phyloP scores from a whole-genome alignment of 1,140 invertebrate genomes.

The Drosophila sechellia region DNA sequence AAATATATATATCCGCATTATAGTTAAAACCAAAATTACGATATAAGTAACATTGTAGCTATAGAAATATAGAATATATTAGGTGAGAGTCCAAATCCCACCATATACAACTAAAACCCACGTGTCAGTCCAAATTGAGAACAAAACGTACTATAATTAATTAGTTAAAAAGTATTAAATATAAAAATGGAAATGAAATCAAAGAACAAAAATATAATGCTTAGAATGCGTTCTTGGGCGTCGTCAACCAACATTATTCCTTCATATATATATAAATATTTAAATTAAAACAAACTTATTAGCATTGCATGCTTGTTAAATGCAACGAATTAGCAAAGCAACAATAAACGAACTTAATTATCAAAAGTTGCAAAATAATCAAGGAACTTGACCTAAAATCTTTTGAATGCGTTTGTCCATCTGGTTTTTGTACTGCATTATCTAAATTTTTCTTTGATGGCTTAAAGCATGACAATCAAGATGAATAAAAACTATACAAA shows the following conservation, averaged over 20 bases:
- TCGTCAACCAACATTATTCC: slow-evolving; percentile 34
- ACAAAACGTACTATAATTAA: slow-evolving; percentile 31
- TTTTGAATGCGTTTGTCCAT: slow-evolving; percentile 22
- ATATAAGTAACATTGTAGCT: background rate
- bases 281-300: slow-evolving; percentile 43
- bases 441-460: slow-evolving; percentile 44
- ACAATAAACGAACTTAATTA: slow-evolving; percentile 73
- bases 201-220: slow-evolving; percentile 13
- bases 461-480: slow-evolving; percentile 80
- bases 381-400: slow-evolving; percentile 11
- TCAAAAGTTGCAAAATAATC: slow-evolving; percentile 26
- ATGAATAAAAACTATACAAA: slow-evolving; percentile 33
- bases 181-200: slow-evolving; percentile 33
- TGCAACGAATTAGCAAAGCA: slow-evolving; percentile 76
- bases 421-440: slow-evolving; percentile 1
- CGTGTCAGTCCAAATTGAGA: slow-evolving; percentile 67
- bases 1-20: slow-evolving; percentile 28
- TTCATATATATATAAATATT: slow-evolving; percentile 31
- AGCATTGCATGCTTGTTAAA: slow-evolving; percentile 70
- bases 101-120: slow-evolving; percentile 75
- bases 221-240: slow-evolving; percentile 29
- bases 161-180: slow-evolving; percentile 44
- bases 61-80: slow-evolving; percentile 16
- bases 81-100: slow-evolving; percentile 73
- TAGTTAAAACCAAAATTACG: no score